Conservation (phyloP, 1,140 invertebrate genomes). For the Drosophila simulans region DNA sequence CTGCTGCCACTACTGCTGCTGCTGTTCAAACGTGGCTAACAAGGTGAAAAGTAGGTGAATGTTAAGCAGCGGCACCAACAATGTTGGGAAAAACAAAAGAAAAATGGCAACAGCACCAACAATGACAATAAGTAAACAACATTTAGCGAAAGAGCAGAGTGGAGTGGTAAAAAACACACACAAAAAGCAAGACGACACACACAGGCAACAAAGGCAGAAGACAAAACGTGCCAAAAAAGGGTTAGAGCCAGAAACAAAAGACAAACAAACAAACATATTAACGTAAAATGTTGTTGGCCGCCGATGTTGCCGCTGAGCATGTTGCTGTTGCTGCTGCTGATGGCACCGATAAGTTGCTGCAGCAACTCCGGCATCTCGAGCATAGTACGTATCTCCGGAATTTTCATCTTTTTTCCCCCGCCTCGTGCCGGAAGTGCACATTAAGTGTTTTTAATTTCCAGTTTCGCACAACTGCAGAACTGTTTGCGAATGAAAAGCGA, state of each 20-base stretch:
- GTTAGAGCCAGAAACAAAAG: constrained; percentile 65
- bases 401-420: constrained; percentile 25
- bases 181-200: constrained; percentile 32
- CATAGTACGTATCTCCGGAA: constrained; percentile 9
- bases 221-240: constrained; percentile 54
- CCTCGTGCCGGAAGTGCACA: constrained; percentile 67
- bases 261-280: constrained; percentile 80
- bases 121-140: constrained; percentile 81
- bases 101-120: constrained; percentile 68
- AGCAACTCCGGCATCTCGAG: constrained; percentile 18
- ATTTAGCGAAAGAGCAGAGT: constrained; percentile 62
- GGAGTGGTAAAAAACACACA: neutral
- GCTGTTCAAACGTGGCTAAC: constrained; percentile 60
- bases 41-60: constrained; percentile 83
- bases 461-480: constrained; percentile 69
- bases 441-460: constrained; percentile 81
- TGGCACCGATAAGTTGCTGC: constrained; percentile 42
- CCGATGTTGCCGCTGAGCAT: constrained; percentile 38
- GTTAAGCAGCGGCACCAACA: constrained; percentile 68
- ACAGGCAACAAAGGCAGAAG: constrained; percentile 19
- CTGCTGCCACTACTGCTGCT: constrained; percentile 7
- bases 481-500: constrained; percentile 50
- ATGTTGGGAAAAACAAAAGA: constrained; percentile 71
- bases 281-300: constrained; percentile 68
- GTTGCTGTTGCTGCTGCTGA: constrained; percentile 41